phyloP scores from a whole-genome alignment of 2,888 invertebrate genomes.

The Metalampra italica region DNA sequence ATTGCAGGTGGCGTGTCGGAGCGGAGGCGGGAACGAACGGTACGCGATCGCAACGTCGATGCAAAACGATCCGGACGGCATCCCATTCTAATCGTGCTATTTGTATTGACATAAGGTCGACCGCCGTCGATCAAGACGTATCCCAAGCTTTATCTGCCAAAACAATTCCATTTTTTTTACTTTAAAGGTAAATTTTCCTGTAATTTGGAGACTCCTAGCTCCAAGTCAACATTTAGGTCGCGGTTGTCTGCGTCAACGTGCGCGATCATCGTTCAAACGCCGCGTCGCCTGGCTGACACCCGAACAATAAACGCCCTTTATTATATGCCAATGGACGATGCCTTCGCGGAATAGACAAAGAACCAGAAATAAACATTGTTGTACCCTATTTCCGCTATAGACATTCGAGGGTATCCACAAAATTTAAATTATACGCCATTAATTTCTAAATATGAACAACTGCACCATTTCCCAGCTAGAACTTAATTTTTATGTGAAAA shows the following conservation, averaged over 20 bases:
- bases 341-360: slow-evolving; percentile 14
- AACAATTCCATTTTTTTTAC: neutral
- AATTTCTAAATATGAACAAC: no score
- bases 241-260: slow-evolving; percentile 33
- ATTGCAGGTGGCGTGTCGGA: no score
- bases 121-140: no score
- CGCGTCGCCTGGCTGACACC: slow-evolving; percentile 27
- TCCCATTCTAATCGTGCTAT: no score
- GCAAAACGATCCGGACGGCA: no score
- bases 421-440: neutral
- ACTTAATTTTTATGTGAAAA: no score
- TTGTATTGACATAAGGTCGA: no score
- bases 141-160: neutral
- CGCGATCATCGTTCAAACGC: slow-evolving; percentile 47
- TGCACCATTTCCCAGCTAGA: no score
- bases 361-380: slow-evolving; percentile 10
- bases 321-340: slow-evolving; percentile 20
- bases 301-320: slow-evolving; percentile 43
- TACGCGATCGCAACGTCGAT: no score
- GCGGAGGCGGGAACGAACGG: no score
- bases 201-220: neutral
- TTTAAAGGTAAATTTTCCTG: neutral
- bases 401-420: neutral
- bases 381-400: slow-evolving; percentile 1
- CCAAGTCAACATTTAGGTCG: slow-evolving; percentile 16